These are phyloP conservation scores for Plecturocebus donacophilus DNA, from an alignment of 2,113 vertebrate genomes.

Conservation along the genomic window DNA sequence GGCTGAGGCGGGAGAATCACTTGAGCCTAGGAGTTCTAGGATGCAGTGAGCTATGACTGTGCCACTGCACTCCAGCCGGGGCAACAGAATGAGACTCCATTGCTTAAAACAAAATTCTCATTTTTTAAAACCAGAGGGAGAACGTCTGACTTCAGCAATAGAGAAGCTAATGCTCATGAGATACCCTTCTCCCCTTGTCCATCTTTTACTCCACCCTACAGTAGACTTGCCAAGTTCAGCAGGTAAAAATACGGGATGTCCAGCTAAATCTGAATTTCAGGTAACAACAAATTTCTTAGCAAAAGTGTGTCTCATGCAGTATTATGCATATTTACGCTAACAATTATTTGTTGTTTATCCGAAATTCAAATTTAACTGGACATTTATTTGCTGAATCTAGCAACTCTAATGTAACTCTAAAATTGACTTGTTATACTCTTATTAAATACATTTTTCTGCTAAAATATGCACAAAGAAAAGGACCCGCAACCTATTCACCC, in stretches of 20 bases:
- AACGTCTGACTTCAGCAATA: neutral
- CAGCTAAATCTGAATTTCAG: slow-evolving; percentile 27
- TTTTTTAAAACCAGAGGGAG: neutral
- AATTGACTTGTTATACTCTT: neutral
- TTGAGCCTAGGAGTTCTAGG: neutral
- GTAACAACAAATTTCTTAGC: neutral
- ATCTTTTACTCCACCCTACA: neutral
- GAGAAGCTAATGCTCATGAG: neutral
- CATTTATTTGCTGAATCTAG: neutral
- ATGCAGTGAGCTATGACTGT: neutral
- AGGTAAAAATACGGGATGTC: neutral
- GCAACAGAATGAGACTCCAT: neutral
- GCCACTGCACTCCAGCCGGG: neutral
- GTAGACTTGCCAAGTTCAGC: neutral
- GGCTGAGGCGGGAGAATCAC: neutral
- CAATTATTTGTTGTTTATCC: neutral
- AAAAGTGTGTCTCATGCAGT: neutral
- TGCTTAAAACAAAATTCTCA: neutral
- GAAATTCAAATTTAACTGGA: slow-evolving; percentile 12
- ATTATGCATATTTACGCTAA: neutral
- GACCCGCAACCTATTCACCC: neutral
- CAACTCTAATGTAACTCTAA: neutral
- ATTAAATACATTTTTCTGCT: neutral
- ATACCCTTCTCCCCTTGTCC: neutral
- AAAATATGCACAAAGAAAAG: neutral